A percentile compares a stretch with the other conserved stretches of the same genome.
phyloP scores from a whole-genome alignment of 2,888 invertebrate species.

The Carterocephalus palaemon region DNA sequence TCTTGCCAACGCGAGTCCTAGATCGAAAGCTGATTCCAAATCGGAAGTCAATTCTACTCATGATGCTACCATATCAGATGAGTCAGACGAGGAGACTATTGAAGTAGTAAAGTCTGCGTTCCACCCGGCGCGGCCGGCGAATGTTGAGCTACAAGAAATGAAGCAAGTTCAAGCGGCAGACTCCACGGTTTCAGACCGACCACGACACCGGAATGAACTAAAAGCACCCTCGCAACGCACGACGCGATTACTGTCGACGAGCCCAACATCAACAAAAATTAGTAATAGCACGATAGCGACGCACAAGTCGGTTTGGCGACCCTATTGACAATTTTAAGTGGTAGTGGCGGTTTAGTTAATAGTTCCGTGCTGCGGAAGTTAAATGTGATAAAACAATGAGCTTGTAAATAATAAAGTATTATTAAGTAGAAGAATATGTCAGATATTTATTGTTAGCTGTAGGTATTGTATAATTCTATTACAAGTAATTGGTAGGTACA shows the following conservation, averaged over 20 bases:
- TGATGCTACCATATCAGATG: slow-evolving; percentile 80
- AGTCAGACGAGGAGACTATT: slow-evolving; percentile 85
- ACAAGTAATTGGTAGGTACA: slow-evolving; percentile 55
- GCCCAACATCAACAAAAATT: slow-evolving; percentile 80
- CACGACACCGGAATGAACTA: slow-evolving; percentile 70
- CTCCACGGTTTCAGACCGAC: slow-evolving; percentile 77
- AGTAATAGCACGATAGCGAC: slow-evolving; percentile 73
- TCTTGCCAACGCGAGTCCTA: slow-evolving; percentile 60
- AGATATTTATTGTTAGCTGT: slow-evolving; percentile 47
- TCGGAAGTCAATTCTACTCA: slow-evolving; percentile 82
- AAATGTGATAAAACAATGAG: slow-evolving; percentile 77
- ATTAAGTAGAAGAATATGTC: slow-evolving; percentile 34
- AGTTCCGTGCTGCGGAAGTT: slow-evolving; percentile 48
- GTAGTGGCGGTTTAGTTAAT: slow-evolving; percentile 41
- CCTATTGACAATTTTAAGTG: slow-evolving; percentile 78
- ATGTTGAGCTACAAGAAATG: slow-evolving; percentile 76
- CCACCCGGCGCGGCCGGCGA: slow-evolving; percentile 82
- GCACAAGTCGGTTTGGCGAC: slow-evolving; percentile 86
- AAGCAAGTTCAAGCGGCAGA: slow-evolving; percentile 79
- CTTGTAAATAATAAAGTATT: slow-evolving; percentile 64
- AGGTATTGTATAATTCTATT: slow-evolving; percentile 46
- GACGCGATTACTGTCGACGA: slow-evolving; percentile 62
- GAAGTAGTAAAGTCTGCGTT: slow-evolving; percentile 88
- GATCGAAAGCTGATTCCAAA: slow-evolving; percentile 76
- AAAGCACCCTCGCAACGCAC: slow-evolving; percentile 80